Evolutionary conservation across 2,888 invertebrate species (phyloP).

Genomic region (Xestia sexstrigata): DNA sequence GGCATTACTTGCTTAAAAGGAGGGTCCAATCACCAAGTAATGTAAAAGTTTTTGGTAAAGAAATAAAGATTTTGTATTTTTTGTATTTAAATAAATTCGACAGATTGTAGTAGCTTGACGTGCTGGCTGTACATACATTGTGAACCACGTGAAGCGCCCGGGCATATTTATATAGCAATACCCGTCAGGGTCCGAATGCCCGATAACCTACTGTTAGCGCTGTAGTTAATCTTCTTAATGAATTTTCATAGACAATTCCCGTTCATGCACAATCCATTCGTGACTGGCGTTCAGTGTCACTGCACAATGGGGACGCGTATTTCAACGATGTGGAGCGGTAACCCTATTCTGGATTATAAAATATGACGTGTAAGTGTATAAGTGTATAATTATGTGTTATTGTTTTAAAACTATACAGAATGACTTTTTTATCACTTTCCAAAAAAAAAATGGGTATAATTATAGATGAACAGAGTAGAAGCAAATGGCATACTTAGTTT

Average conservation of each 20-base stretch:
- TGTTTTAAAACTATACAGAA: no score
- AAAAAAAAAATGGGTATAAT: no score
- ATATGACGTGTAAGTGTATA: neutral
- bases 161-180: constrained; percentile 69
- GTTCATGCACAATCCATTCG: constrained; percentile 68
- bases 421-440: no score
- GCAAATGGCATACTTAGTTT: no score
- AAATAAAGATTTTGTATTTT: no score
- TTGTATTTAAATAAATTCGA: no score
- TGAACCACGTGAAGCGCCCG: constrained; percentile 11
- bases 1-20: no score
- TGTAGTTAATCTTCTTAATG: constrained; percentile 81
- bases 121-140: neutral
- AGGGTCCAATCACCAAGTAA: no score
- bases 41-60: no score
- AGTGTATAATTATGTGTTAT: no score
- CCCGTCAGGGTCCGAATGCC: constrained; percentile 56
- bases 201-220: constrained; percentile 64
- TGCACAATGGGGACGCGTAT: constrained; percentile 72
- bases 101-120: no score
- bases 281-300: constrained; percentile 69
- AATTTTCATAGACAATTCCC: constrained; percentile 78
- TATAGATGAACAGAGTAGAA: no score
- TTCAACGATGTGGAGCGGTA: constrained; percentile 54
- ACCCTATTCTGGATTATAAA: constrained; percentile 56